A percentile compares a stretch with the other conserved stretches of the same genome.
Conservation (phyloP, 2,797 vertebrate species). For the Pseudomugil tenellus region DNA sequence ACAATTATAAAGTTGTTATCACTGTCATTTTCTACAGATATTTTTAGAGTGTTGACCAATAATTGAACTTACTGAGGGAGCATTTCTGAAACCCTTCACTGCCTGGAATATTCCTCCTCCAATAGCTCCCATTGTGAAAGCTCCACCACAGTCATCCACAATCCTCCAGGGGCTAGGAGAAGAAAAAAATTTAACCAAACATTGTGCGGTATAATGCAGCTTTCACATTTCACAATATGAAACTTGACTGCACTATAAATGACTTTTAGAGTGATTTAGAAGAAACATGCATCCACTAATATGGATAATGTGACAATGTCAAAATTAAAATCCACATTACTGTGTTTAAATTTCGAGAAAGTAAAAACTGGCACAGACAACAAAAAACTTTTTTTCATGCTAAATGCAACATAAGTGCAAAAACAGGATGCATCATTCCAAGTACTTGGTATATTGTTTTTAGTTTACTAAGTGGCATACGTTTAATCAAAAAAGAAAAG, state of each 20-base stretch:
- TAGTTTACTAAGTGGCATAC: not conserved
- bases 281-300: not conserved
- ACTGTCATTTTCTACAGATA: no score
- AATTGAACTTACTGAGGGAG: slow-evolving; percentile 88
- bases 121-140: slow-evolving; percentile 97
- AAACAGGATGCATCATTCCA: no score
- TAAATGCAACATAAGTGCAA: not conserved
- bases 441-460: not conserved
- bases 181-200: not conserved
- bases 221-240: not conserved
- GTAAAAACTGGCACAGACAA: no score
- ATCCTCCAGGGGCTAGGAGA: slow-evolving; percentile 93
- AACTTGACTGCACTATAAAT: not conserved
- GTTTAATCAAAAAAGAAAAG: not conserved
- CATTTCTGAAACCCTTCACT: slow-evolving; percentile 95
- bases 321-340: not conserved
- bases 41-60: not conserved
- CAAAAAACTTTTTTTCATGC: no score
- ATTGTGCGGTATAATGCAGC: not conserved
- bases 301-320: not conserved
- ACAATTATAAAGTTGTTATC: no score
- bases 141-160: slow-evolving; percentile 96
- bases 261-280: not conserved
- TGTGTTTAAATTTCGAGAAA: not conserved
- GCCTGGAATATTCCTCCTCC: slow-evolving; percentile 97